Evolutionary conservation across 2,888 invertebrate genomes (phyloP), one percentile per base, ranked within the genome.

Genomic region (Ceramica pisi): DNA sequence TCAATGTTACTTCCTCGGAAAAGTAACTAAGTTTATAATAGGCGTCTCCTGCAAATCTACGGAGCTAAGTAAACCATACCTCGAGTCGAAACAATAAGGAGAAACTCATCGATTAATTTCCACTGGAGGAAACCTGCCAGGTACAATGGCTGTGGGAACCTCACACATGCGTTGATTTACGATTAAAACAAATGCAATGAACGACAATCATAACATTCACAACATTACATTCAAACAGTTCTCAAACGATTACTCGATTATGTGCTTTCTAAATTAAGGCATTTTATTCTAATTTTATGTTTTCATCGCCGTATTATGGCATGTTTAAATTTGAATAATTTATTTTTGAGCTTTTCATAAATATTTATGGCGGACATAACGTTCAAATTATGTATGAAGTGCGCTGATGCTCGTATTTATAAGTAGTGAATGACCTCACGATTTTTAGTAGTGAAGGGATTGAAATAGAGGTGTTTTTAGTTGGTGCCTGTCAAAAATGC

Each of bases 91-190:
- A 91, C 90, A 93, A 92, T 91, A 90, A 91, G 90, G 94, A 91
- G 95, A 95, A 95, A 94, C 91, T 92, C 90, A 91, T 92, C 90
- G 86, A 85, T 85, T 85, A 82, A 90, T 91, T 88, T 89, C 86
- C 86, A 83, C 78, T 82, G 82, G 82, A 92, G 90, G 90, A 91
- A 92, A 90, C 87, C 84, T 75, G 55, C 68, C 63, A 82, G 78
- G 84, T 86, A 93, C 92, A 92, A 92, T 90, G 88, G 84, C 82
- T 87, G 90, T 90, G 92, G 85, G 91, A 90, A 89, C 55, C 80
- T 73, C 41, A 71, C 71, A 59, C 59, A 69, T 65, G 35, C 74
- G 66, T 56, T 65, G 73, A 74, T 72, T 59, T 74, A 69, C 70
- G 72, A 79, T 82, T 67, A 81, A 80, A 80, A 67, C 74, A 74